phyloP scores from a whole-genome alignment of 2,888 invertebrate species.

The Cantharis nigra region DNA sequence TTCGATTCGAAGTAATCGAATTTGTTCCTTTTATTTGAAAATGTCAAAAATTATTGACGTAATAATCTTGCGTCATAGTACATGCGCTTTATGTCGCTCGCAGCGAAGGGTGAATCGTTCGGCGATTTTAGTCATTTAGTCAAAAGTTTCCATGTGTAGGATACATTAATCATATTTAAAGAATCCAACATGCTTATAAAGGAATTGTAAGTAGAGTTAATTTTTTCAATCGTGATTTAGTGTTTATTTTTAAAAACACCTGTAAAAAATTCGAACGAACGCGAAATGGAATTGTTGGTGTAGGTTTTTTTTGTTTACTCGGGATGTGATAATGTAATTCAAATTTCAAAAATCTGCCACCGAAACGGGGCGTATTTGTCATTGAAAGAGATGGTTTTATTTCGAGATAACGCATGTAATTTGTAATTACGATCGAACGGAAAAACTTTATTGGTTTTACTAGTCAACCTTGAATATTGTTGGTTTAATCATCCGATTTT shows the following conservation, averaged over 20 bases:
- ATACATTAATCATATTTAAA: constrained; percentile 31
- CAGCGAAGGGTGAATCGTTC: constrained; percentile 62
- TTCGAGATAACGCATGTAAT: not conserved
- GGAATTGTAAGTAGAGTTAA: constrained; percentile 67
- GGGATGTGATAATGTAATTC: not conserved
- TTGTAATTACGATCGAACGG: not conserved
- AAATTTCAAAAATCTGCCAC: constrained; percentile 46
- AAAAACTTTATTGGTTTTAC: not conserved
- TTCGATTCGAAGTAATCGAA: not conserved
- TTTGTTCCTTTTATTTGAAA: not conserved
- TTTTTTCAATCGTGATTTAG: constrained; percentile 48
- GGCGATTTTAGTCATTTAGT: constrained; percentile 50
- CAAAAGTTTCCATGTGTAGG: constrained; percentile 46
- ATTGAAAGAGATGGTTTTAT: not conserved
- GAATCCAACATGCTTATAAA: constrained; percentile 69
- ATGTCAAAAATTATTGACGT: constrained; percentile 55
- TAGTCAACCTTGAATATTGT: constrained; percentile 33
- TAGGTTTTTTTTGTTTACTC: not conserved
- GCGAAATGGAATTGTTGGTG: not conserved
- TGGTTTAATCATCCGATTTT: constrained; percentile 27
- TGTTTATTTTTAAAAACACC: constrained; percentile 33
- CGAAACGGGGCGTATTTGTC: constrained; percentile 29
- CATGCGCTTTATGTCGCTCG: constrained; percentile 62
- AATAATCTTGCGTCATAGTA: constrained; percentile 68
- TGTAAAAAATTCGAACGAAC: not conserved